Conservation (phyloP, 2,113 vertebrate species). For the Apistogramma diplotaenia region DNA sequence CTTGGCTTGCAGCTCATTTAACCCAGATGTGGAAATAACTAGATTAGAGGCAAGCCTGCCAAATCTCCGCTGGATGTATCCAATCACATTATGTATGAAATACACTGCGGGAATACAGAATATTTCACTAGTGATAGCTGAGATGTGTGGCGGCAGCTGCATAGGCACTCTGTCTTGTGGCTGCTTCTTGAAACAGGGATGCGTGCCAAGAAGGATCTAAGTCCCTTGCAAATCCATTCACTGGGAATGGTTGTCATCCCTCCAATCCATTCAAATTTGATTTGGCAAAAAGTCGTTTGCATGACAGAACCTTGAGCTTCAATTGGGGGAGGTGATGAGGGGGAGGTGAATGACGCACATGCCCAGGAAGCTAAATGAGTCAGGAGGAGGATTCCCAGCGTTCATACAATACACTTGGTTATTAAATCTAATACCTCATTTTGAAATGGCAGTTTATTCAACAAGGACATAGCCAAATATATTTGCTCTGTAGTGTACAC, state of each 20-base stretch:
- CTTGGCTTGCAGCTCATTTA: slow-evolving; percentile 43
- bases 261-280: slow-evolving; percentile 75
- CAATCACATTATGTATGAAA: slow-evolving; percentile 60
- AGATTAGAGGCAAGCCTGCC: slow-evolving; percentile 51
- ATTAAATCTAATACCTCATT: slow-evolving; percentile 36
- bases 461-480: not conserved
- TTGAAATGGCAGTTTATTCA: slow-evolving; percentile 18
- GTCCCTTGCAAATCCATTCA: slow-evolving; percentile 72
- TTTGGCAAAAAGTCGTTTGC: slow-evolving; percentile 70
- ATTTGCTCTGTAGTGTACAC: slow-evolving; percentile 11
- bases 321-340: slow-evolving; percentile 51
- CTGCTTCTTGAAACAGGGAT: slow-evolving; percentile 34
- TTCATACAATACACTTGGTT: slow-evolving; percentile 29
- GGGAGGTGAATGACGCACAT: slow-evolving; percentile 48
- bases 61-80: slow-evolving; percentile 55
- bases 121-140: slow-evolving; percentile 35
- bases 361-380: slow-evolving; percentile 41
- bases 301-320: slow-evolving; percentile 62
- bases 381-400: slow-evolving; percentile 40
- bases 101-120: slow-evolving; percentile 30
- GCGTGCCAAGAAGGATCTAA: slow-evolving; percentile 66
- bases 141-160: slow-evolving; percentile 47
- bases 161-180: slow-evolving; percentile 43
- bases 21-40: slow-evolving; percentile 62
- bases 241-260: slow-evolving; percentile 69